phyloP scores from a whole-genome alignment of 2,888 invertebrate genomes.

The Drosophila subsilvestris region DNA sequence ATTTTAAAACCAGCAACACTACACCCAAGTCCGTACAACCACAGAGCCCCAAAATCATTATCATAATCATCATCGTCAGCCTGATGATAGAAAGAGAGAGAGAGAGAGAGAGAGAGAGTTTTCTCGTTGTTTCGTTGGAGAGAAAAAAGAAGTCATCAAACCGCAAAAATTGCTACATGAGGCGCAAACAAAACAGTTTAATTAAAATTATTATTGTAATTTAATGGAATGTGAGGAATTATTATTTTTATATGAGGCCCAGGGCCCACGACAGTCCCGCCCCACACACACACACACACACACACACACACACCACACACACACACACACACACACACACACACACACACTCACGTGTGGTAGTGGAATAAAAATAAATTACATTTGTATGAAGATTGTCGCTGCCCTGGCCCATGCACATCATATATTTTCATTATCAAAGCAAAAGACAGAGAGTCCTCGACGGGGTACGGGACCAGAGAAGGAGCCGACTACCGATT shows the following conservation, averaged over 20 bases:
- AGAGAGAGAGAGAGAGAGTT: conserved; percentile 9
- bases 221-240: conserved; percentile 78
- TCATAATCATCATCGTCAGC: conserved; percentile 45
- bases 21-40: conserved; percentile 5
- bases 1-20: conserved; percentile 9
- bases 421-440: conserved; percentile 82
- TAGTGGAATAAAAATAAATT: conserved; percentile 75
- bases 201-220: conserved; percentile 80
- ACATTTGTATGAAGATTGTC: conserved; percentile 78
- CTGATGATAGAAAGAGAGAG: conserved; percentile 23
- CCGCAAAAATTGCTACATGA: conserved; percentile 58
- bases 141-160: conserved; percentile 56
- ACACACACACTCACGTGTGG: conserved; percentile 31
- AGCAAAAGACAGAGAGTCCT: conserved; percentile 56
- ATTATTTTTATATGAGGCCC: conserved; percentile 66
- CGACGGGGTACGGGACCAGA: conserved; percentile 18
- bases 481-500: conserved; percentile 24
- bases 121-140: conserved; percentile 22
- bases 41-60: conserved; percentile 32
- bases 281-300: conserved; percentile 13
- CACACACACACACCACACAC: conserved; percentile 37
- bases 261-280: conserved; percentile 6
- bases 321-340: conserved; percentile 33
- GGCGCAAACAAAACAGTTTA: conserved; percentile 75
- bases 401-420: conserved; percentile 68